Conservation (phyloP, 2,113 vertebrate species). For the Baryphthengus martii region DNA sequence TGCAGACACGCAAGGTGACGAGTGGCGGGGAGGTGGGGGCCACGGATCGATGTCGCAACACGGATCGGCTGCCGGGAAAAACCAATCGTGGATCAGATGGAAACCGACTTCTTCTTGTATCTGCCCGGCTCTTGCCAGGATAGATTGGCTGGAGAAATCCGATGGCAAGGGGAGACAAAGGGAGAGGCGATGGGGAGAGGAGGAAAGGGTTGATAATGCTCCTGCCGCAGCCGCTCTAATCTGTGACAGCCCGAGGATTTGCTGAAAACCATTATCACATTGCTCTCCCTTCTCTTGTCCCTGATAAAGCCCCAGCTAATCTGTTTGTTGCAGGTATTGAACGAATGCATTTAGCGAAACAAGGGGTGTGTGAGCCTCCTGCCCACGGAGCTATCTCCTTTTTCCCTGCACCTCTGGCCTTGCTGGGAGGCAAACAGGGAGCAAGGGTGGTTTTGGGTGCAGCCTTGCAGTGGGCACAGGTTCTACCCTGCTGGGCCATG, state of each 20-base stretch:
- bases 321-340: conserved; percentile 95
- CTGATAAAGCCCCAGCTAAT: conserved; percentile 92
- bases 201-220: conserved; percentile 80
- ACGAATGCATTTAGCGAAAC: conserved; percentile 86
- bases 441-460: not conserved
- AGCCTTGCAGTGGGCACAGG: not conserved
- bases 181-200: conserved; percentile 58
- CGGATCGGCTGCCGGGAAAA: conserved; percentile 81
- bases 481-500: not conserved
- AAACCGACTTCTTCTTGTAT: conserved; percentile 91
- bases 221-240: conserved; percentile 83
- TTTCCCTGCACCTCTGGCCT: not conserved
- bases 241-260: conserved; percentile 91
- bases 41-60: conserved; percentile 75
- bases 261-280: conserved; percentile 96
- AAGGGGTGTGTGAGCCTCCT: conserved; percentile 16
- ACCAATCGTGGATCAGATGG: conserved; percentile 90
- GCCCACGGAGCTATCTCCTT: not conserved
- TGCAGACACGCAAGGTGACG: conserved; percentile 73
- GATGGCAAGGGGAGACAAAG: conserved; percentile 82
- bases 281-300: conserved; percentile 79
- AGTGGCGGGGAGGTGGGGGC: conserved; percentile 55
- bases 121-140: conserved; percentile 79
- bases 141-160: conserved; percentile 90
- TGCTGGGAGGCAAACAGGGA: rapidly evolving